phyloP scores from a whole-genome alignment of 2,113 vertebrate species.

The Engraulis encrasicolus region DNA sequence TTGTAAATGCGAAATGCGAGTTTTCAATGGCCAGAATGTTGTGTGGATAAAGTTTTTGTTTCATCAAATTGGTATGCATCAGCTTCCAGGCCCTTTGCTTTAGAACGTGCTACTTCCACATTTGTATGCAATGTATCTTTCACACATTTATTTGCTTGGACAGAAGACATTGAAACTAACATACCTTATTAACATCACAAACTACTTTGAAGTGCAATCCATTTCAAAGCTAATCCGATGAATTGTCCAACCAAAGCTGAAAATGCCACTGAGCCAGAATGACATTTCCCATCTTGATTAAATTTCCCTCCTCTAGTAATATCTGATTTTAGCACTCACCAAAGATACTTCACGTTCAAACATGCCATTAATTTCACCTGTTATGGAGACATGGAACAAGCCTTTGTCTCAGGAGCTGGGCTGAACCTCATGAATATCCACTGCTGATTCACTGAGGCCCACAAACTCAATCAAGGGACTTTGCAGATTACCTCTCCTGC shows the following conservation, averaged over 20 bases:
- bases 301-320: not conserved
- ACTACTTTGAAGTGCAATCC: not conserved
- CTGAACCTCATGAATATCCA: not conserved
- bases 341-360: not conserved
- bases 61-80: too few species aligned
- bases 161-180: not conserved
- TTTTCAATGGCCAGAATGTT: too few species aligned
- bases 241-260: not conserved
- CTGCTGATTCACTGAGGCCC: not conserved
- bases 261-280: not conserved
- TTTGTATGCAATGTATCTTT: not conserved
- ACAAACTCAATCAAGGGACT: conserved; percentile 2
- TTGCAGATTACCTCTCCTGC: not conserved
- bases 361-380: not conserved
- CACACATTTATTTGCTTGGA: not conserved
- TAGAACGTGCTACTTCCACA: not conserved
- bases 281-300: conserved; percentile 7
- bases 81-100: too few species aligned
- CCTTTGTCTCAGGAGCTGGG: not conserved
- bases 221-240: not conserved
- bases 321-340: not conserved
- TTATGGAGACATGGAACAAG: not conserved
- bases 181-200: not conserved
- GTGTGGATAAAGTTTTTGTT: too few species aligned
- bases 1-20: too few species aligned